phyloP scores from a whole-genome alignment of 2,888 invertebrate genomes.

The Drosophila kambysellisi region DNA sequence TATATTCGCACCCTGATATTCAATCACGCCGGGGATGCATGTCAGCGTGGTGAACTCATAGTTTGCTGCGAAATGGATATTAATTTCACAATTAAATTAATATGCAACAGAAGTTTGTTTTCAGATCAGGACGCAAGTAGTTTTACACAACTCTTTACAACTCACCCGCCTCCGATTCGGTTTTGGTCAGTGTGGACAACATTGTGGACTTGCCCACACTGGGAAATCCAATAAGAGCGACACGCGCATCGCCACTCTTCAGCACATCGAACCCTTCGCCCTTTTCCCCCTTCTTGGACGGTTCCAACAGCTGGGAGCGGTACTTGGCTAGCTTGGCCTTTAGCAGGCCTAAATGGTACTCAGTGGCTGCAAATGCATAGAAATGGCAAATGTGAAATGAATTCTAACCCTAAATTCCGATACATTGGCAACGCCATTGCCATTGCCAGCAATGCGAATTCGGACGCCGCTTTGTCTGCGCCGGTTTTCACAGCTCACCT shows the following conservation, averaged over 20 bases:
- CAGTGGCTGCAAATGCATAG: conserved; percentile 91
- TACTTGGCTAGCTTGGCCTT: conserved; percentile 99
- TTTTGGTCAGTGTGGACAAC: conserved; percentile 96
- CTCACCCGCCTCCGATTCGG: conserved; percentile 93
- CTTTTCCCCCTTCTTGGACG: conserved; percentile 96
- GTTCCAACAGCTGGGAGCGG: conserved; percentile 96
- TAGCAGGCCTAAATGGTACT: conserved; percentile 98
- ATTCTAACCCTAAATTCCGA: conserved; percentile 80
- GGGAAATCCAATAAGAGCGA: conserved; percentile 99
- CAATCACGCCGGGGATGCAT: conserved; percentile 99
- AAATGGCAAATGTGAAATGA: conserved; percentile 23
- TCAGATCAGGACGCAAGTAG: not conserved
- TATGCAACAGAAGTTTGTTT: not conserved
- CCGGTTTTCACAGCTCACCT: conserved; percentile 87
- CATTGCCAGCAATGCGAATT: conserved; percentile 66
- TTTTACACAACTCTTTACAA: not conserved
- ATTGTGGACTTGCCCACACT: conserved; percentile 94
- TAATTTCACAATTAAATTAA: not conserved
- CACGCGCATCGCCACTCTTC: conserved; percentile 99
- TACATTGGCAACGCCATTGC: conserved; percentile 27
- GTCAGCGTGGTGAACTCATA: conserved; percentile 99
- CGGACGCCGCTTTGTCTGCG: conserved; percentile 40
- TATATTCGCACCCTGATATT: conserved; percentile 99
- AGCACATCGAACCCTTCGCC: conserved; percentile 99
- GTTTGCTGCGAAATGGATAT: conserved; percentile 87